Evolutionary conservation across 2,113 vertebrate species (phyloP), one percentile per base, ranked within the genome.

Genomic region (Crotalus helleri): DNA sequence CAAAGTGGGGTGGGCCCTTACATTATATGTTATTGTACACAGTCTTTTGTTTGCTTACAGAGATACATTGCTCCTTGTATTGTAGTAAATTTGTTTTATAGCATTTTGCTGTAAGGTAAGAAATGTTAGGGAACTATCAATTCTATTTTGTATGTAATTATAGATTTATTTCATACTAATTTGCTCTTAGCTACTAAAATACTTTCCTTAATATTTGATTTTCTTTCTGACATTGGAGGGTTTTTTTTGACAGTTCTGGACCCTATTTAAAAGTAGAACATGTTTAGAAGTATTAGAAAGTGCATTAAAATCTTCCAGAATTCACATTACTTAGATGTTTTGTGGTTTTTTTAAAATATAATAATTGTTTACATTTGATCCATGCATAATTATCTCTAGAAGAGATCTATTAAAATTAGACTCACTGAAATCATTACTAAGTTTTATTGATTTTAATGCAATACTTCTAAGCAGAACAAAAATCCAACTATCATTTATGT

Each of bases 101-200:
- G 85, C 5, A 21, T n/a, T 58, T 92, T 85, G 12, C 90, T 74
- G 8, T 0, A 1, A 0, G 17, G 5, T 17, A 33, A 49, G 89
- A 87, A 19, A 6, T 85, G 54, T 29, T 92, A 8, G 33, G 69
- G 49, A 89, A 49, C 59, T 23, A 49, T 39, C 85, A 69, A 19
- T 90, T 92, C 0, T 92, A 23, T 23, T 92, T 12, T 92, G 85
- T n/a, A 90, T 87, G 53, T 49, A 88, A 59, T 21, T 59, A 59
- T 21, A 90, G 24, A 53, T 93, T 53, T 3, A 81, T 93, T 93
- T 93, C 53, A 57, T 7, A 1, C 53, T 89, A 85, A 0, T 0
- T 91, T 61, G 51, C 39, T 53, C 23, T 46, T 88, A 91, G 87
- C 9, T 12, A 2, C 2, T 7, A 54, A 33, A 4, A 13, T 64